Evolutionary conservation across 2,888 invertebrate species (phyloP).

Genomic region (Augiades crinisus): DNA sequence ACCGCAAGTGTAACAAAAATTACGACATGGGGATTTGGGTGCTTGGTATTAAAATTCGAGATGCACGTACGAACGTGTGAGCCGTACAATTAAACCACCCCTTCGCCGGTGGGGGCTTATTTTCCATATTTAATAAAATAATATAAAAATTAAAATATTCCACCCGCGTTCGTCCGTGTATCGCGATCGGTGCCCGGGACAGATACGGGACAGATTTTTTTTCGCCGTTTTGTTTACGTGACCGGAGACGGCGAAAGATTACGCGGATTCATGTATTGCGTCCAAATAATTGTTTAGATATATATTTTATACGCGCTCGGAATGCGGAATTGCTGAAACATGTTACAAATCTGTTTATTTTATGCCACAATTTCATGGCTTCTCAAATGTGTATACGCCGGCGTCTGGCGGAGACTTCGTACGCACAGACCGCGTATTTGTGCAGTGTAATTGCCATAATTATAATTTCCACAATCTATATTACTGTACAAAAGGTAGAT

Average conservation of each 20-base stretch:
- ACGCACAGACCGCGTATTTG: too few relatives aligned
- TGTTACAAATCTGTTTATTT: neutral
- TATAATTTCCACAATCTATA: too few relatives aligned
- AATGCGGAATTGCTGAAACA: conserved; percentile 8
- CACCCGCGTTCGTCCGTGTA: conserved; percentile 65
- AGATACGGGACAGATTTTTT: conserved; percentile 66
- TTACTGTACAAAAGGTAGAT: too few relatives aligned
- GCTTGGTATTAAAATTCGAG: conserved; percentile 69
- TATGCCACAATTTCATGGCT: neutral
- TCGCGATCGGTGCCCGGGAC: conserved; percentile 74
- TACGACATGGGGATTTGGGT: conserved; percentile 54
- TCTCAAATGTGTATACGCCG: neutral
- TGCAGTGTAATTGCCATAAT: too few relatives aligned
- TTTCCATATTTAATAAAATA: conserved; percentile 69
- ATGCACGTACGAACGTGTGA: conserved; percentile 46
- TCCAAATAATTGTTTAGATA: conserved; percentile 67
- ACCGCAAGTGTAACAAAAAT: conserved; percentile 66
- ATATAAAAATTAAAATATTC: conserved; percentile 75
- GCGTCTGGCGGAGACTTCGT: too few relatives aligned
- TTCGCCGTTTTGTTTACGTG: conserved; percentile 68
- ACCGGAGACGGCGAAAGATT: conserved; percentile 65
- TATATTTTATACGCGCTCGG: conserved; percentile 42
- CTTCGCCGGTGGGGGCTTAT: conserved; percentile 45
- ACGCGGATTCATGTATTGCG: conserved; percentile 57
- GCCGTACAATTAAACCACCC: conserved; percentile 45